A percentile compares a stretch with the other conserved stretches of the same genome.
These are phyloP conservation scores for Nebria ingens DNA, from an alignment of 1,140 invertebrate genomes.

Conservation along the genomic window DNA sequence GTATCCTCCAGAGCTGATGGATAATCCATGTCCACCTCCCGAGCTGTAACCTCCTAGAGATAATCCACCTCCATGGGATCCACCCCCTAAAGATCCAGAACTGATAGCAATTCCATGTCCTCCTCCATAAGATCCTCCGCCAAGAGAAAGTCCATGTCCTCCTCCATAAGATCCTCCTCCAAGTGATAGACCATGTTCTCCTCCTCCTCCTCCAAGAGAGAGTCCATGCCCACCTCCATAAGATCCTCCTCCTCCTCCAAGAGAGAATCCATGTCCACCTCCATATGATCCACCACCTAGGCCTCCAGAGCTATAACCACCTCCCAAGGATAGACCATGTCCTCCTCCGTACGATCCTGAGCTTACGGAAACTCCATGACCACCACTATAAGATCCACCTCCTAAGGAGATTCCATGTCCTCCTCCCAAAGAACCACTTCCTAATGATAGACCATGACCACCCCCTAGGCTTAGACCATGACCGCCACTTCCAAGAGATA, in stretches of 20 bases:
- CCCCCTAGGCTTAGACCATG: not conserved
- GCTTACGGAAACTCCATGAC: constrained; percentile 9
- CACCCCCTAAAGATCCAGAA: not conserved
- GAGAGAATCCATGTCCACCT: not conserved
- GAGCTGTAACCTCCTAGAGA: no score
- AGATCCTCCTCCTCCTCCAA: not conserved
- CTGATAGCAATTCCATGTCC: not conserved
- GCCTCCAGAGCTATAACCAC: not conserved
- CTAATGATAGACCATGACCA: not conserved
- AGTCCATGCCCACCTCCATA: not conserved
- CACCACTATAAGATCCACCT: constrained; percentile 10
- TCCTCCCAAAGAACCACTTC: not conserved
- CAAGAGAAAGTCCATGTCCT: not conserved
- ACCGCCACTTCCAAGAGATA: constrained; percentile 11
- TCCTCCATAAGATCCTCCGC: not conserved
- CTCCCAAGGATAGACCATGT: no score
- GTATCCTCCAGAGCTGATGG: constrained; percentile 1
- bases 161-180: constrained; percentile 11
- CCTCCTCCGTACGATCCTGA: not conserved
- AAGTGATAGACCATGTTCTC: constrained; percentile 4
- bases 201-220: constrained; percentile 13
- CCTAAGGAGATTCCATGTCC: not conserved
- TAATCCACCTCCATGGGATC: not conserved
- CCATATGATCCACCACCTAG: not conserved
- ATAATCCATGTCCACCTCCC: constrained; percentile 13